Evolutionary conservation across 1,140 invertebrate species (phyloP).

Genomic region (Himalopsyche phryganea): DNA sequence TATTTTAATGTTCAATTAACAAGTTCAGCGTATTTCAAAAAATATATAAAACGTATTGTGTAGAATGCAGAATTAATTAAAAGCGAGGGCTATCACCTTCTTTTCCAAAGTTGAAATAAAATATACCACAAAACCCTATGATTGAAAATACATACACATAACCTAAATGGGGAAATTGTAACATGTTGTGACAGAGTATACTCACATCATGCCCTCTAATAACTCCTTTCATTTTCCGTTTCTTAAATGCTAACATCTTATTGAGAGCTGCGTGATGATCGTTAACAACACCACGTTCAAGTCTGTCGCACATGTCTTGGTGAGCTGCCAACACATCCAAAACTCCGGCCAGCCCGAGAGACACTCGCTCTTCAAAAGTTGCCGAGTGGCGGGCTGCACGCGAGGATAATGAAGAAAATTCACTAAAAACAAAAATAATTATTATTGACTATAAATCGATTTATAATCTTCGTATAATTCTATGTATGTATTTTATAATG

Average conservation of each 20-base stretch:
- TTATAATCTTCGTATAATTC: too few relatives aligned
- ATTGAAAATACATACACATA: too few relatives aligned
- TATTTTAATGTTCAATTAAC: too few relatives aligned
- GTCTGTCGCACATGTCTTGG: constrained; percentile 63
- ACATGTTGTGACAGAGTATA: too few relatives aligned
- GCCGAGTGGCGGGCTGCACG: constrained; percentile 37
- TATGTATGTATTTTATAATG: too few relatives aligned
- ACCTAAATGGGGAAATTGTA: too few relatives aligned
- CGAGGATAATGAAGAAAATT: constrained; percentile 37
- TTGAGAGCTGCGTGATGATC: constrained; percentile 68
- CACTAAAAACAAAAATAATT: constrained; percentile 34
- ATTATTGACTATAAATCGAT: neutral
- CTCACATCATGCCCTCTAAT: constrained; percentile 49
- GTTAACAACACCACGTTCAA: constrained; percentile 65
- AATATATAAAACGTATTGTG: too few relatives aligned
- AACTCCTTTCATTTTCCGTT: constrained; percentile 67
- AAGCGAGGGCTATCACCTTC: too few relatives aligned
- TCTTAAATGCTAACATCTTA: constrained; percentile 68
- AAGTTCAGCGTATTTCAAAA: too few relatives aligned
- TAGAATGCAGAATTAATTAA: too few relatives aligned
- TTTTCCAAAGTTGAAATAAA: too few relatives aligned
- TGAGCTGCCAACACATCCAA: constrained; percentile 51
- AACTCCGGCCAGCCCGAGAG: constrained; percentile 54
- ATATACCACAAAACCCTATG: too few relatives aligned
- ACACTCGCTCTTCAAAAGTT: constrained; percentile 37